These are phyloP conservation scores for Platichthys stellatus DNA, from an alignment of 2,113 vertebrate species.

Conservation along the genomic window DNA sequence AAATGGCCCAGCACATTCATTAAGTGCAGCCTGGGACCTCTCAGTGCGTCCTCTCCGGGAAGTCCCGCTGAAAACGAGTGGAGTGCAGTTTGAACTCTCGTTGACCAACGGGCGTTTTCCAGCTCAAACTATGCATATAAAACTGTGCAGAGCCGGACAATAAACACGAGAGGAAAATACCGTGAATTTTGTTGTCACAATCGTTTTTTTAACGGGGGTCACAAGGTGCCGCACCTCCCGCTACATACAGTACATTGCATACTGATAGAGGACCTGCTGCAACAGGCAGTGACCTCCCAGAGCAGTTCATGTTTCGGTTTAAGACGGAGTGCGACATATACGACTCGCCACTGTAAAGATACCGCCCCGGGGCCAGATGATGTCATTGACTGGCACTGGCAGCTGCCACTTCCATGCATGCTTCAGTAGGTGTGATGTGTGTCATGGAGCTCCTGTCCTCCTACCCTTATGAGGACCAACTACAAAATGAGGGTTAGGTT, in stretches of 20 bases:
- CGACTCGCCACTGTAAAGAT: slow-evolving; percentile 28
- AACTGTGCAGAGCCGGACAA: not conserved
- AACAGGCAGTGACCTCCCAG: not conserved
- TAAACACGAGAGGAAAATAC: not conserved
- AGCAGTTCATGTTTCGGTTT: slow-evolving; percentile 25
- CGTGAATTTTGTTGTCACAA: not conserved
- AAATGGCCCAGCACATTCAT: slow-evolving; percentile 66
- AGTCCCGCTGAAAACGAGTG: slow-evolving; percentile 30
- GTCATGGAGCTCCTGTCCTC: slow-evolving; percentile 3
- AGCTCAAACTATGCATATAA: not conserved
- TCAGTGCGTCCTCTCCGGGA: slow-evolving; percentile 35
- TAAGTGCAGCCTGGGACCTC: slow-evolving; percentile 19
- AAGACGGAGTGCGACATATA: slow-evolving; percentile 41
- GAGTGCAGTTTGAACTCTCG: not conserved
- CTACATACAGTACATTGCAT: slow-evolving; percentile 9
- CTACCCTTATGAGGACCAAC: slow-evolving; percentile 5
- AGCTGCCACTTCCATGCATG: slow-evolving; percentile 60
- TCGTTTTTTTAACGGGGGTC: not conserved
- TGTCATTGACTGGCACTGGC: slow-evolving; percentile 71
- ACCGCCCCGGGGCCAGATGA: slow-evolving; percentile 45
- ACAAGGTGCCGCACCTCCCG: slow-evolving; percentile 8
- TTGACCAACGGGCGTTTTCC: not conserved
- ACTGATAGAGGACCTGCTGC: slow-evolving; percentile 20
- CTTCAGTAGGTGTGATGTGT: slow-evolving; percentile 38
- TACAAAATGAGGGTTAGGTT: not conserved